A percentile compares a stretch with the other conserved stretches of the same genome.
Evolutionary conservation across 2,888 invertebrate genomes (phyloP).

Genomic region (Drosophila neotestacea): DNA sequence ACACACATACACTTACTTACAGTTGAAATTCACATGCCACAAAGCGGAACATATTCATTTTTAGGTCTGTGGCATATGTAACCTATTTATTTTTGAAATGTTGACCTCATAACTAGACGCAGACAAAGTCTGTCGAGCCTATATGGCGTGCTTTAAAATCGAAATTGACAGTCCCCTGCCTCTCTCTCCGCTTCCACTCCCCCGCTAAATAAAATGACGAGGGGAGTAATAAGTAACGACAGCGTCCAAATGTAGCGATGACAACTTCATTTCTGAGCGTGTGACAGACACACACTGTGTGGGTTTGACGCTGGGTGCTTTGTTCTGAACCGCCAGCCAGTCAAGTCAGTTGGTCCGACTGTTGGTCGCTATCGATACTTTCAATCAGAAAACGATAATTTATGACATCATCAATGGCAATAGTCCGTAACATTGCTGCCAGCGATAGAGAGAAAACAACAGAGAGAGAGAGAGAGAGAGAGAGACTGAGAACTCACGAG

Average conservation of each 20-base stretch:
- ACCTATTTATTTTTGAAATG: constrained; percentile 77
- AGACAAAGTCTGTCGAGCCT: constrained; percentile 53
- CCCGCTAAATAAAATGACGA: constrained; percentile 6
- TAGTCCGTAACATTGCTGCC: constrained; percentile 49
- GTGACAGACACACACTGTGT: constrained; percentile 51
- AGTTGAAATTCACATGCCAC: neutral
- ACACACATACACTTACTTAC: constrained; percentile 9
- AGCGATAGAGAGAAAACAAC: neutral
- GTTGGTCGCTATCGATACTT: constrained; percentile 69
- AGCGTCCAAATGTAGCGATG: constrained; percentile 75
- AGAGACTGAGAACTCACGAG: neutral
- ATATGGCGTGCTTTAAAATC: constrained; percentile 63
- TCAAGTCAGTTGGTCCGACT: neutral
- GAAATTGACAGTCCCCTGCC: constrained; percentile 34
- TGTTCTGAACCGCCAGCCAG: constrained; percentile 52
- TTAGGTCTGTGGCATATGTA: constrained; percentile 56
- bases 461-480: constrained; percentile 8
- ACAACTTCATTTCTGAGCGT: constrained; percentile 74
- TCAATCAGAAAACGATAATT: constrained; percentile 81
- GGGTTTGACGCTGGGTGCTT: constrained; percentile 44
- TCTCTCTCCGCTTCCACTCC: neutral
- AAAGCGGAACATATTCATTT: constrained; percentile 21
- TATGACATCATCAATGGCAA: constrained; percentile 76
- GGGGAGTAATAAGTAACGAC: constrained; percentile 48
- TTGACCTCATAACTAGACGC: constrained; percentile 72